Conservation (phyloP, 1,140 invertebrate genomes). For the Eumeta japonica region DNA sequence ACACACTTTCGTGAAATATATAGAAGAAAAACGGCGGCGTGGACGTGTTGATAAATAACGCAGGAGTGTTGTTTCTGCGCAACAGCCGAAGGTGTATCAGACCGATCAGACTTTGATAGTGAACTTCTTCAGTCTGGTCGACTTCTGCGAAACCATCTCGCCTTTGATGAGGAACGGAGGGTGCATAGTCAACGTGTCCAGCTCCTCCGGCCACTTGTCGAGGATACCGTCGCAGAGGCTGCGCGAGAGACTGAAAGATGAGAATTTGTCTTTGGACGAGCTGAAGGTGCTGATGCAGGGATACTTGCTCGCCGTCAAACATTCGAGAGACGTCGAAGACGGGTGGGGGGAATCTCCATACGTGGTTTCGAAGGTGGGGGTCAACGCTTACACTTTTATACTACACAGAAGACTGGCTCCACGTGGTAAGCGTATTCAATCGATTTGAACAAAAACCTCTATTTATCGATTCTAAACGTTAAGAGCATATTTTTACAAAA, state of each 20-base stretch:
- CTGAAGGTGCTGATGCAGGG: conserved; percentile 62
- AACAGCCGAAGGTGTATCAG: conserved; percentile 65
- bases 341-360: conserved; percentile 60
- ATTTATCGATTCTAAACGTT: too few relatives aligned
- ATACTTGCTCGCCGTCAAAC: conserved; percentile 60
- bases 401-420: conserved; percentile 23
- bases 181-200: conserved; percentile 74
- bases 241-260: conserved; percentile 47
- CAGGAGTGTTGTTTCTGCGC: conserved; percentile 71
- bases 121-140: conserved; percentile 67
- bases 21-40: conserved; percentile 66
- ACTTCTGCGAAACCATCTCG: conserved; percentile 66
- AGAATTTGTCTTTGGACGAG: conserved; percentile 59
- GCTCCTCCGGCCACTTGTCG: conserved; percentile 64
- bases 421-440: conserved; percentile 32
- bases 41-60: conserved; percentile 83
- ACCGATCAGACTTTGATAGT: conserved; percentile 67
- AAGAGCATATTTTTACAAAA: too few relatives aligned
- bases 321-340: conserved; percentile 24
- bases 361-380: conserved; percentile 71
- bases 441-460: too few relatives aligned
- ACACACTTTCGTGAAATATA: conserved; percentile 60
- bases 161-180: conserved; percentile 67
- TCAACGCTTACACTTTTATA: conserved; percentile 54
- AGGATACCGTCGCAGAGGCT: conserved; percentile 59